A percentile compares a stretch with the other conserved stretches of the same genome.
phyloP scores from a whole-genome alignment of 2,797 vertebrate species.

The Bufotes viridis region DNA sequence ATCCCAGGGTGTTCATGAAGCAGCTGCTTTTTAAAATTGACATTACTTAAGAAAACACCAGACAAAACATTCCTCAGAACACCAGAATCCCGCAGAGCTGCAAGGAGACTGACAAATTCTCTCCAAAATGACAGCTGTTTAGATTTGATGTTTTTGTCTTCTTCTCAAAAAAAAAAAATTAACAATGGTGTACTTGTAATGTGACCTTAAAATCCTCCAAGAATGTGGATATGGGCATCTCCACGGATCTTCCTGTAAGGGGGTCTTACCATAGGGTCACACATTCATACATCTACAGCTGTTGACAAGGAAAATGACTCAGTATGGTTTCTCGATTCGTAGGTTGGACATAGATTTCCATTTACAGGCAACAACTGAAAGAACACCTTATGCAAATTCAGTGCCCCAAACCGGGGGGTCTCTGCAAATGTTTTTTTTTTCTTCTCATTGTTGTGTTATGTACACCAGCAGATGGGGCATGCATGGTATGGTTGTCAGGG shows the following conservation, averaged over 20 bases:
- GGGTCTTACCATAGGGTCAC: neutral
- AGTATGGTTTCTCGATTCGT: neutral
- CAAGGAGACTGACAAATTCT: conserved; percentile 28
- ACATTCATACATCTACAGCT: conserved; percentile 15
- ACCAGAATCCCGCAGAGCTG: conserved; percentile 42
- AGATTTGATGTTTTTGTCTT: conserved; percentile 39
- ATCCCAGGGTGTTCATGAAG: conserved; percentile 73
- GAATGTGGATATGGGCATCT: neutral
- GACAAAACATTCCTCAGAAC: conserved; percentile 54
- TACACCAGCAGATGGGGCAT: too few species aligned
- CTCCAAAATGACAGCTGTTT: conserved; percentile 33
- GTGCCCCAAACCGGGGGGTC: too few species aligned
- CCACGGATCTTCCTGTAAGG: neutral
- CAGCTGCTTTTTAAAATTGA: conserved; percentile 69
- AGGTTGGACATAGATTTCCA: neutral
- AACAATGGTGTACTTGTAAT: conserved; percentile 16
- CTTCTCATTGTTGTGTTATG: too few species aligned
- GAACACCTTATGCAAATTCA: too few species aligned
- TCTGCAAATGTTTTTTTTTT: too few species aligned
- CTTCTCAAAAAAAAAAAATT: conserved; percentile 21
- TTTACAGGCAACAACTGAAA: neutral
- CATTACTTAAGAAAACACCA: conserved; percentile 7
- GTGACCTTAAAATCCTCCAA: conserved; percentile 36
- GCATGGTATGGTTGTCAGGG: too few species aligned
- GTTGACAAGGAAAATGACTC: neutral